These are phyloP conservation scores for Phaethornis superciliosus DNA, from an alignment of 2,113 vertebrate genomes.

Conservation along the genomic window DNA sequence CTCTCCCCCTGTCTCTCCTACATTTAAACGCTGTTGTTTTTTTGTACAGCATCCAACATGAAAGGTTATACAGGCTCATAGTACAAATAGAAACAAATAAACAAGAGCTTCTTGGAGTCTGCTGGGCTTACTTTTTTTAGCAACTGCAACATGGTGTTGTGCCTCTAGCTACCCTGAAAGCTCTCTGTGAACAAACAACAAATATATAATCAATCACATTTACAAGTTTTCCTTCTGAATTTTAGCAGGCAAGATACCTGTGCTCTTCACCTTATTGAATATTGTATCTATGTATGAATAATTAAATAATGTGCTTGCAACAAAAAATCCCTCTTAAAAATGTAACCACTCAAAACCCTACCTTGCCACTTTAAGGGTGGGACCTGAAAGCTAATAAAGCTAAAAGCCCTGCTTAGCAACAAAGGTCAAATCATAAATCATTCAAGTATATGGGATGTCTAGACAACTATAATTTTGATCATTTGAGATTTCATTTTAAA, in stretches of 20 bases:
- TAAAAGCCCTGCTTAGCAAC: background rate
- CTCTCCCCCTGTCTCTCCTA: rapidly evolving
- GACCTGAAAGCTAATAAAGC: background rate
- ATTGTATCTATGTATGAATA: background rate
- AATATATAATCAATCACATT: background rate
- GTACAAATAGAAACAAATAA: background rate
- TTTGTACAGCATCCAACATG: background rate
- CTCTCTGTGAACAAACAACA: rapidly evolving
- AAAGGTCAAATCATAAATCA: background rate
- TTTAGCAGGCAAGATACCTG: background rate
- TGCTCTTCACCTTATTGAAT: background rate
- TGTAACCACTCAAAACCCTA: background rate
- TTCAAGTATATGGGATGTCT: background rate
- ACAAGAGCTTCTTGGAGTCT: background rate
- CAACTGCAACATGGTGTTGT: background rate
- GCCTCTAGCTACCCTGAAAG: background rate
- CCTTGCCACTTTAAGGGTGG: background rate
- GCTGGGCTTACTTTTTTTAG: background rate
- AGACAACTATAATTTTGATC: background rate
- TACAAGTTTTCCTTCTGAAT: background rate
- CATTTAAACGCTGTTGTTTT: background rate
- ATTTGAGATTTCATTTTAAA: background rate
- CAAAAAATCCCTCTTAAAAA: background rate
- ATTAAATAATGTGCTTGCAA: background rate
- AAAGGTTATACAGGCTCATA: no score